A percentile compares a stretch with the other conserved stretches of the same genome.
Evolutionary conservation across 1,140 invertebrate species (phyloP).

Genomic region (Reticulitermes speratus): DNA sequence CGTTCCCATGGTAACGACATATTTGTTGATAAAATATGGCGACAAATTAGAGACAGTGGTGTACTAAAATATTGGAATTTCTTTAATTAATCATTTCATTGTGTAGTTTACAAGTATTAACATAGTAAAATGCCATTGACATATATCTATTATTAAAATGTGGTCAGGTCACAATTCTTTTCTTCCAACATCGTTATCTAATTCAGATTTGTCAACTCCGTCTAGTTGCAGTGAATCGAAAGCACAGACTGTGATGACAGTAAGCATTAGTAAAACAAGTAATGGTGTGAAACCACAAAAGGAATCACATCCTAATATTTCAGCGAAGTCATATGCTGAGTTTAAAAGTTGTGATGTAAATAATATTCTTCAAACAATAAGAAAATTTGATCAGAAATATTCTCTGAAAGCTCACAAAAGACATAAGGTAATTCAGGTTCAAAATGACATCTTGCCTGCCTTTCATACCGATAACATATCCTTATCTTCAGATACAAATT

Average conservation of each 20-base stretch:
- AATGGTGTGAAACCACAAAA: not conserved
- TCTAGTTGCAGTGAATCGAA: not conserved
- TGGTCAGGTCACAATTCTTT: not conserved
- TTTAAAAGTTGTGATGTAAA: slow-evolving; percentile 19
- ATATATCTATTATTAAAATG: not conserved
- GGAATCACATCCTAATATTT: not conserved
- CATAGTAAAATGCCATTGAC: not conserved
- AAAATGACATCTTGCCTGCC: no score
- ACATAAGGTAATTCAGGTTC: not conserved
- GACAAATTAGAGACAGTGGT: not conserved
- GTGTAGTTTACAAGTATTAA: no score
- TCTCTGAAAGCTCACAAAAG: not conserved
- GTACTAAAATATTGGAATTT: not conserved
- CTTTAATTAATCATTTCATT: not conserved
- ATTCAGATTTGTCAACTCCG: not conserved
- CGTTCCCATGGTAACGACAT: not conserved
- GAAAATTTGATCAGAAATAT: not conserved
- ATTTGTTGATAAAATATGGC: not conserved
- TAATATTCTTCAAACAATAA: slow-evolving; percentile 1
- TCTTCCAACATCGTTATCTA: not conserved
- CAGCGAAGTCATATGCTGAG: not conserved
- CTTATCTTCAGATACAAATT: not conserved
- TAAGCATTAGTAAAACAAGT: not conserved
- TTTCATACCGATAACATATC: no score
- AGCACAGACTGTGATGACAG: not conserved